Evolutionary conservation across 92 coral and sea anemone genomes (phyloP).

Genomic region (Actinostola sp.): DNA sequence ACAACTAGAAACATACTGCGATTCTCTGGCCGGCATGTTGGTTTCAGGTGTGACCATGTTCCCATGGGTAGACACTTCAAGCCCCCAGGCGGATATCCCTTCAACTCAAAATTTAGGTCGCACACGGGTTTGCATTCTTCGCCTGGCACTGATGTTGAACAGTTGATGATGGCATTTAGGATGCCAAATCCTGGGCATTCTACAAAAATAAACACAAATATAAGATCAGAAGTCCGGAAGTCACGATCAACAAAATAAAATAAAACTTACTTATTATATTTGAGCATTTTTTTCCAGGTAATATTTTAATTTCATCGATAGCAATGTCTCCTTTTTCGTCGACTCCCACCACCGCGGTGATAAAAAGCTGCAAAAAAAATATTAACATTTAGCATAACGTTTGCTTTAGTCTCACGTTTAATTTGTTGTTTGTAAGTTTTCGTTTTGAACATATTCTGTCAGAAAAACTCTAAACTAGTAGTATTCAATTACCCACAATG

Average conservation of each 20-base stretch:
- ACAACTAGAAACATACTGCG: not conserved
- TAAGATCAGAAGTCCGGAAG: no score
- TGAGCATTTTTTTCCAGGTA: not conserved
- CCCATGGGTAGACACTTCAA: slow-evolving; percentile 26
- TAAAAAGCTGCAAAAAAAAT: slow-evolving; percentile 7
- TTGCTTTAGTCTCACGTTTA: no score
- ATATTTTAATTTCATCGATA: slow-evolving; percentile 12
- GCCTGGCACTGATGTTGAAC: slow-evolving; percentile 2
- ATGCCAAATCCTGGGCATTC: slow-evolving; percentile 19
- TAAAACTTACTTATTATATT: slow-evolving; percentile 9
- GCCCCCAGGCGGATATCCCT: not conserved
- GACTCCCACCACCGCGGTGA: slow-evolving; percentile 9
- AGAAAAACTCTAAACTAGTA: no score
- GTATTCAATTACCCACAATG: no score
- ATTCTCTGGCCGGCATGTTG: not conserved
- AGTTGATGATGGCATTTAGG: not conserved
- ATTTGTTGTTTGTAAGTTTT: no score
- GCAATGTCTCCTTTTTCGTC: slow-evolving; percentile 35
- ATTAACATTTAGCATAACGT: not conserved
- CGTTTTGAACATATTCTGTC: no score
- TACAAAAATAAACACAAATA: no score
- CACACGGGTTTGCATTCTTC: not conserved
- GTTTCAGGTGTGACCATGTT: slow-evolving; percentile 12
- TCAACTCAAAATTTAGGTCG: not conserved
- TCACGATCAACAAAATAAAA: no score